Conservation (phyloP, 1,140 invertebrate species). For the Sycophaga agraensis region DNA sequence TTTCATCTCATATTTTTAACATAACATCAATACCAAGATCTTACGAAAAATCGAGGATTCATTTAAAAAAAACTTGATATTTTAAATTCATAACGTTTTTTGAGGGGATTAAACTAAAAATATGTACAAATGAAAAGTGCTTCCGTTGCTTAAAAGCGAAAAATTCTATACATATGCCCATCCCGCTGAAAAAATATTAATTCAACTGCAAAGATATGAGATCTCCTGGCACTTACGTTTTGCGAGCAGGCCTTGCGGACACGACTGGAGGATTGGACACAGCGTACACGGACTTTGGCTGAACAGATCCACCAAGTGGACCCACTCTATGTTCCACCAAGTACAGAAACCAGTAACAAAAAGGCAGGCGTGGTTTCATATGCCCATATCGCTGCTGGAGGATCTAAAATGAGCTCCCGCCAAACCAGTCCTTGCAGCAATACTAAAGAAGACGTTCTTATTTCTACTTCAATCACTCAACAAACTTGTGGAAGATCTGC, state of each 20-base stretch:
- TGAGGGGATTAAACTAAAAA: conserved; percentile 21
- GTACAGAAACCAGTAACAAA: conserved; percentile 31
- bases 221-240: conserved; percentile 46
- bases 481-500: conserved; percentile 24
- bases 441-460: conserved; percentile 38
- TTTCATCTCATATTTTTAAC: not conserved
- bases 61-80: not conserved
- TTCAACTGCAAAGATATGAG: conserved; percentile 21
- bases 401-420: conserved; percentile 53
- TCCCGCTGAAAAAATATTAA: conserved; percentile 20
- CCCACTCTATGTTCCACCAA: conserved; percentile 65
- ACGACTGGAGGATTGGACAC: conserved; percentile 65
- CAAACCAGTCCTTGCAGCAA: conserved; percentile 44
- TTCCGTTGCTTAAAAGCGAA: conserved; percentile 24
- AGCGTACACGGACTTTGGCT: conserved; percentile 68
- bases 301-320: conserved; percentile 71
- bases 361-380: conserved; percentile 57
- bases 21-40: conserved; percentile 1
- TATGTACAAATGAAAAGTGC: conserved; percentile 30
- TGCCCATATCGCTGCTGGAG: conserved; percentile 60
- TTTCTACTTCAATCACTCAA: conserved; percentile 36
- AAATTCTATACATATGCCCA: conserved; percentile 18
- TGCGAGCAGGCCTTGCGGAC: conserved; percentile 71
- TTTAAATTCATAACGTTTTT: conserved; percentile 6
- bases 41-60: not conserved